A percentile compares a stretch with the other conserved stretches of the same genome.
phyloP scores from a whole-genome alignment of 2,113 vertebrate species.

The Phodopus roborovskii region DNA sequence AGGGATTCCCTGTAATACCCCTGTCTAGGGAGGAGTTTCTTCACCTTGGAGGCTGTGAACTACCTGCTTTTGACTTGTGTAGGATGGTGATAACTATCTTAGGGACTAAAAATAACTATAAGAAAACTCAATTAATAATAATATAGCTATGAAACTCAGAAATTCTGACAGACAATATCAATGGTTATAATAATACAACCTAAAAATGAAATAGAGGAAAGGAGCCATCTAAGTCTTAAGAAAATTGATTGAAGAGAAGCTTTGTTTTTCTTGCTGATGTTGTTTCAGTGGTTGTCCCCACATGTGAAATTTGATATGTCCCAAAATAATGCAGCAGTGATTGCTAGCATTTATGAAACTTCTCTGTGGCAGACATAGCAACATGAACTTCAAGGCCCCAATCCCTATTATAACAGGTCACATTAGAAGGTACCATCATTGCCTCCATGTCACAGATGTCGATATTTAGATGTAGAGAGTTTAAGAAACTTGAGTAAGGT shows the following conservation, averaged over 20 bases:
- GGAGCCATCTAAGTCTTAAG: constrained; percentile 1
- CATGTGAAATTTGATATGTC: not conserved
- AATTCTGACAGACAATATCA: constrained; percentile 47
- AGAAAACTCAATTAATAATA: constrained; percentile 27
- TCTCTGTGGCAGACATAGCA: not conserved
- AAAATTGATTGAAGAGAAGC: not conserved
- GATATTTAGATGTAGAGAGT: not conserved
- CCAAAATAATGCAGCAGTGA: not conserved
- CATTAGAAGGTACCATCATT: not conserved
- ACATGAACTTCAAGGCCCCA: not conserved
- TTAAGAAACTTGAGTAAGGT: not conserved
- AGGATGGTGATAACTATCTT: constrained; percentile 70
- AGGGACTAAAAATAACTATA: constrained; percentile 36
- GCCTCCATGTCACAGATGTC: constrained; percentile 10
- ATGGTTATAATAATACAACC: not conserved
- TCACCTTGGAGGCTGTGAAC: constrained; percentile 78
- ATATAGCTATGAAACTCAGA: constrained; percentile 60
- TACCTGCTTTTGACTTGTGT: constrained; percentile 75
- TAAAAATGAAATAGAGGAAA: constrained; percentile 49
- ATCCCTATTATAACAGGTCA: not conserved
- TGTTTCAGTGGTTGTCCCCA: not conserved
- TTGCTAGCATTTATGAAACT: not conserved
- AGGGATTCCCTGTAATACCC: constrained; percentile 80
- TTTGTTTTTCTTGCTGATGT: not conserved
- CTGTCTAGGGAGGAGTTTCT: constrained; percentile 58